Conservation (phyloP, 2,113 vertebrate genomes). For the Clarias macrocephalus region DNA sequence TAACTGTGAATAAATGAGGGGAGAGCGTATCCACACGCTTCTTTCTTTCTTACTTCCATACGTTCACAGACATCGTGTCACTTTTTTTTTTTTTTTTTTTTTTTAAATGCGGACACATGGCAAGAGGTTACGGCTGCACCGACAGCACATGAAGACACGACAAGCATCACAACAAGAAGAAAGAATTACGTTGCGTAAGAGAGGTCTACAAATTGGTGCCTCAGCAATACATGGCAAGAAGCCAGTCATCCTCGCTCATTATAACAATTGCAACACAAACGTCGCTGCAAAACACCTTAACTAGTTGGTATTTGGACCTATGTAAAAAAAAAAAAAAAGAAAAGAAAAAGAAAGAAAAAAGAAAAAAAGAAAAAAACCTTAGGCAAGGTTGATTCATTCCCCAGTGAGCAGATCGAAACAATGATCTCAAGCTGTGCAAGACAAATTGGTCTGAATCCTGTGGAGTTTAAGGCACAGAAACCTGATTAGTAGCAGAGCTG, state of each 20-base stretch:
- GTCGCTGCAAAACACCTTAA: background rate
- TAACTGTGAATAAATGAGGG: conserved; percentile 45
- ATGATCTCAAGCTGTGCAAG: conserved; percentile 69
- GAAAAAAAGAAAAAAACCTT: conserved; percentile 34
- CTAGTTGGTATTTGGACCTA: conserved; percentile 18
- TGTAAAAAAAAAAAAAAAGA: background rate
- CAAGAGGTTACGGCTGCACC: conserved; percentile 9
- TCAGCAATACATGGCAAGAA: conserved; percentile 9
- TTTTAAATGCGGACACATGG: background rate
- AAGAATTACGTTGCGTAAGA: background rate
- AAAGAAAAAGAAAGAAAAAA: conserved; percentile 30
- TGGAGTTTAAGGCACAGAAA: conserved; percentile 62
- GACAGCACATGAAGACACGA: background rate
- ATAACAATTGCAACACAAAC: conserved; percentile 1
- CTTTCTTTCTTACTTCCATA: background rate
- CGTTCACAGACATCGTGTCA: background rate
- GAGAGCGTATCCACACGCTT: background rate
- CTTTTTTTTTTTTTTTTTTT: no score
- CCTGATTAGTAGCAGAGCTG: conserved; percentile 58
- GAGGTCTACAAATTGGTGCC: conserved; percentile 24
- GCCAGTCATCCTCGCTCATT: conserved; percentile 21
- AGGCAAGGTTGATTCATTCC: conserved; percentile 58
- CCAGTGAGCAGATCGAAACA: conserved; percentile 65
- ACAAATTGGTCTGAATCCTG: conserved; percentile 72
- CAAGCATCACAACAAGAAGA: background rate